Evolutionary conservation across 2,888 invertebrate species (phyloP).

Genomic region (Geotrupes spiniger): DNA sequence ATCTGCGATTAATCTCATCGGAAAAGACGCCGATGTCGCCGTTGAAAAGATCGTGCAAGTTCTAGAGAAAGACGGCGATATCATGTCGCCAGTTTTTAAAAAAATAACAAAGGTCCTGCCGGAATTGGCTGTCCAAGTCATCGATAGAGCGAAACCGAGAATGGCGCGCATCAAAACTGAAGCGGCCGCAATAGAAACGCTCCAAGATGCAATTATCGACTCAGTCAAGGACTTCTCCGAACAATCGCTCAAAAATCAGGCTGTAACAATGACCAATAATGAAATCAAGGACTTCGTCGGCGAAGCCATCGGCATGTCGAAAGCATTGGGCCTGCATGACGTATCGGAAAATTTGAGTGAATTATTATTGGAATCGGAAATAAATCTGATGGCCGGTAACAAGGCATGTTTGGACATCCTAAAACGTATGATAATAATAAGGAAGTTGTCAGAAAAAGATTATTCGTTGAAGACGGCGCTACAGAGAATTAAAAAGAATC

Average conservation of each 20-base stretch:
- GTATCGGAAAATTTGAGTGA: conserved; percentile 52
- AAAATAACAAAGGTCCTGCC: conserved; percentile 62
- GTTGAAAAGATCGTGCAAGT: conserved; percentile 64
- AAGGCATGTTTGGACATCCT: conserved; percentile 62
- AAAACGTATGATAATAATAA: conserved; percentile 68
- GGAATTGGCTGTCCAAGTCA: conserved; percentile 58
- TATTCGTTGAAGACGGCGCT: conserved; percentile 63
- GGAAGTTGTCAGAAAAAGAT: conserved; percentile 66
- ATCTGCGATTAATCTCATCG: conserved; percentile 55
- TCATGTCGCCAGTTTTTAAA: conserved; percentile 62
- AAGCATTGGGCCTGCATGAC: conserved; percentile 64
- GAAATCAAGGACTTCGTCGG: conserved; percentile 52
- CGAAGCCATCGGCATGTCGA: conserved; percentile 68
- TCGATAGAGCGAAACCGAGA: conserved; percentile 61
- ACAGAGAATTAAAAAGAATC: conserved; percentile 61
- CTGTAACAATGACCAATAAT: conserved; percentile 50
- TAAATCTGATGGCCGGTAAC: conserved; percentile 58
- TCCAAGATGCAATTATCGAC: conserved; percentile 66
- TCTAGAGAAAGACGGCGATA: conserved; percentile 60
- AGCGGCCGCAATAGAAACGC: conserved; percentile 61
- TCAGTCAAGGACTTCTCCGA: conserved; percentile 64
- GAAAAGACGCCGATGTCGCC: conserved; percentile 57
- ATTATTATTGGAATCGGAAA: conserved; percentile 56
- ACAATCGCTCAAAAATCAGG: conserved; percentile 55
- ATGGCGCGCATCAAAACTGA: conserved; percentile 61